phyloP scores from a whole-genome alignment of 2,888 invertebrate genomes.

The Onchidella celtica region DNA sequence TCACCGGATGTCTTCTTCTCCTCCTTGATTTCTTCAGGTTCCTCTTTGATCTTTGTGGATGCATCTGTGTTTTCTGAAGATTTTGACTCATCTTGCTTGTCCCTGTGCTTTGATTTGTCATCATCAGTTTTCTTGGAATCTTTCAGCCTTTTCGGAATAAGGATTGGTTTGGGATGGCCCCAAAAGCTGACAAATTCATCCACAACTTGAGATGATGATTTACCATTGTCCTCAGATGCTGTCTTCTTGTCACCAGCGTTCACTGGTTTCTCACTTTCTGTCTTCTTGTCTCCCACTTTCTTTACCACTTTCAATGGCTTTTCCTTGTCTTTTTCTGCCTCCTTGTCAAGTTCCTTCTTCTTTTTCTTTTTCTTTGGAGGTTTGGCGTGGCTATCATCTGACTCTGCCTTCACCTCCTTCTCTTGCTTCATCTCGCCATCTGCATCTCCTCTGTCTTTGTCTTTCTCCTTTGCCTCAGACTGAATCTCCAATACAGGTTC shows the following conservation, averaged over 20 bases:
- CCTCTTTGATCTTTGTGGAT: constrained; percentile 49
- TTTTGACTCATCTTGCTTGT: constrained; percentile 47
- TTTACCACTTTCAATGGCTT: constrained; percentile 18
- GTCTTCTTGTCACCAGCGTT: constrained; percentile 48
- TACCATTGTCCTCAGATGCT: constrained; percentile 38
- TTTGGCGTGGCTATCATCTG: constrained; percentile 16
- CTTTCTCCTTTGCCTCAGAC: constrained; percentile 16
- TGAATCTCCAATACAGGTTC: constrained; percentile 8
- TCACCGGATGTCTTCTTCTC: constrained; percentile 6
- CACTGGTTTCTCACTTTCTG: constrained; percentile 15
- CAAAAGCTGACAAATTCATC: constrained; percentile 55
- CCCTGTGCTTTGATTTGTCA: constrained; percentile 49
- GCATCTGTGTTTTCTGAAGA: constrained; percentile 44
- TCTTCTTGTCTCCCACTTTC: constrained; percentile 5
- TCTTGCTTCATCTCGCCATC: constrained; percentile 13
- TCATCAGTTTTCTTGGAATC: constrained; percentile 51
- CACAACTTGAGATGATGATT: constrained; percentile 42
- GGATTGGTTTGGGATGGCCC: constrained; percentile 55
- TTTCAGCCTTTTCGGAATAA: constrained; percentile 48
- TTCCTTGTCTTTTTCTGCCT: constrained; percentile 15
- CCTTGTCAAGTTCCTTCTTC: constrained; percentile 45
- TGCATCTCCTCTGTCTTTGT: constrained; percentile 18
- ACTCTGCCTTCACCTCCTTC: constrained; percentile 18
- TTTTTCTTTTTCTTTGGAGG: constrained; percentile 50
- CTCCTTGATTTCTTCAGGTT: constrained; percentile 2